Evolutionary conservation across 2,113 vertebrate species (phyloP).

Genomic region (Zosterops japonicus): DNA sequence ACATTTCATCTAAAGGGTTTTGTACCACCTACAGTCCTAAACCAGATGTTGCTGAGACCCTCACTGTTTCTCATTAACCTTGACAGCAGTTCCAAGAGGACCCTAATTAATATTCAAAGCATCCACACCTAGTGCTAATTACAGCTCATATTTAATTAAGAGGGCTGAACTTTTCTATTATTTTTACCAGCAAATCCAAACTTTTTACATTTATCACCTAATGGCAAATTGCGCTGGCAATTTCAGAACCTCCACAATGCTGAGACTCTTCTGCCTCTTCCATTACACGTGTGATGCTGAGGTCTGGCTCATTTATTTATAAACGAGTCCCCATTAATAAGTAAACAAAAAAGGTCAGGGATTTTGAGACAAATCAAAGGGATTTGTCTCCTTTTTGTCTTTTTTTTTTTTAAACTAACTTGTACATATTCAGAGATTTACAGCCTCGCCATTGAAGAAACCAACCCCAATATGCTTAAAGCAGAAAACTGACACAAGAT

Average conservation of each 20-base stretch:
- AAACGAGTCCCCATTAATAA: background rate
- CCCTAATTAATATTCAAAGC: slow-evolving; percentile 77
- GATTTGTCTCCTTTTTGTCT: background rate
- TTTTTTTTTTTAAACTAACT: background rate
- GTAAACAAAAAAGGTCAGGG: background rate
- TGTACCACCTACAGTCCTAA: slow-evolving; percentile 49
- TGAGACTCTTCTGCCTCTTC: background rate
- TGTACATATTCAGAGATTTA: background rate
- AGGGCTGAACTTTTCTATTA: slow-evolving; percentile 60
- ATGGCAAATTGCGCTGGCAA: background rate
- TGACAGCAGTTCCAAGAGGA: slow-evolving; percentile 71
- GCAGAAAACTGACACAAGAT: background rate
- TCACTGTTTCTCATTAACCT: slow-evolving; percentile 77
- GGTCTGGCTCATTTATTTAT: background rate
- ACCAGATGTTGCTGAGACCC: slow-evolving; percentile 77
- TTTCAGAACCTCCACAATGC: background rate
- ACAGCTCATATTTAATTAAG: slow-evolving; percentile 83
- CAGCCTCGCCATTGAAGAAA: background rate
- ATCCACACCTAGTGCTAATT: slow-evolving; percentile 78
- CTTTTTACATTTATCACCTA: background rate
- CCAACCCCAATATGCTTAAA: background rate
- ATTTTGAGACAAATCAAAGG: background rate
- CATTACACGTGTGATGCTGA: background rate
- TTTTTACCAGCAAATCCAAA: slow-evolving; percentile 59
- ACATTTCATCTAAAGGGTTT: background rate